These are phyloP conservation scores for Bradypus variegatus DNA, from an alignment of 2,797 vertebrate genomes.

Conservation along the genomic window DNA sequence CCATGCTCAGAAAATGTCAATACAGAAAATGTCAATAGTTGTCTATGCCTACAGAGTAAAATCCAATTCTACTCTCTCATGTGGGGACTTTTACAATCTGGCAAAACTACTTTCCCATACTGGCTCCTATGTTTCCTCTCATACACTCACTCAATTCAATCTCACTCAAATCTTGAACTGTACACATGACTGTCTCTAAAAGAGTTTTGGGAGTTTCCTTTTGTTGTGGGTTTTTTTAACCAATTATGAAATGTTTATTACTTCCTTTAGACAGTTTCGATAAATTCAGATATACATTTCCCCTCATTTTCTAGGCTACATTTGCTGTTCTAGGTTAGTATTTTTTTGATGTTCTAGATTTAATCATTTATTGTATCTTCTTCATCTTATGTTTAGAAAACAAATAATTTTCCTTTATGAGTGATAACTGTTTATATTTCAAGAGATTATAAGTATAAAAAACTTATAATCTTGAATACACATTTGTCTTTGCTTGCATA, in stretches of 20 bases:
- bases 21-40: background rate
- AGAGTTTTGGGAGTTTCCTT: background rate
- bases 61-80: background rate
- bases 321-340: background rate
- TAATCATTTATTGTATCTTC: background rate
- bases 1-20: background rate
- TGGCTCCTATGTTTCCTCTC: background rate
- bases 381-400: background rate
- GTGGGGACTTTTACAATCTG: background rate
- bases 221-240: background rate
- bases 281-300: slow-evolving; percentile 32
- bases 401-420: slow-evolving; percentile 8
- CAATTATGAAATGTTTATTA: background rate
- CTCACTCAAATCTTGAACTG: background rate
- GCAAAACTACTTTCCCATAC: background rate
- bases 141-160: background rate
- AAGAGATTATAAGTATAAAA: background rate
- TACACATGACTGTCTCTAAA: background rate
- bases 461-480: slow-evolving; percentile 2
- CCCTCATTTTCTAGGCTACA: background rate
- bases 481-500: background rate
- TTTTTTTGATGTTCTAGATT: background rate
- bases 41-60: background rate
- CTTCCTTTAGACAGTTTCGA: background rate
- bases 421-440: background rate